These are phyloP conservation scores for Balaeniceps rex DNA, from an alignment of 2,113 vertebrate genomes.

Conservation along the genomic window DNA sequence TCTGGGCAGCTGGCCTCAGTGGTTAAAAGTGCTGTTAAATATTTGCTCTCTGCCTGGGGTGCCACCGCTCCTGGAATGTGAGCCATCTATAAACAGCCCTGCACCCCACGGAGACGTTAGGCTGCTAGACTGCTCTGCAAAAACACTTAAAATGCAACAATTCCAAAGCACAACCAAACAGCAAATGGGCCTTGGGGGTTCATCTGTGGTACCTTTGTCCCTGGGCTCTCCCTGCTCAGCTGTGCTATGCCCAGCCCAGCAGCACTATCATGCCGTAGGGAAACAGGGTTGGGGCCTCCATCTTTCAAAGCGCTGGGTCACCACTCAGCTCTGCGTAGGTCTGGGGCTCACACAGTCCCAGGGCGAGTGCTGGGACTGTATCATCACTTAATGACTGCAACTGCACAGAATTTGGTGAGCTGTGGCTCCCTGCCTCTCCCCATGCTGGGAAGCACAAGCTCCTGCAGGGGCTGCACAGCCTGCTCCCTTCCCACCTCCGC, in stretches of 20 bases:
- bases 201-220: not conserved
- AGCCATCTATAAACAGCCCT: not conserved
- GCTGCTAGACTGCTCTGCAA: not conserved
- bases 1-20: not conserved
- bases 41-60: slow-evolving; percentile 24
- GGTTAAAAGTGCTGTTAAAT: slow-evolving; percentile 31
- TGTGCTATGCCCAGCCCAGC: not conserved
- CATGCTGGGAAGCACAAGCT: not conserved
- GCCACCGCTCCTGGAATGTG: not conserved
- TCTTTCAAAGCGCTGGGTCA: not conserved
- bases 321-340: fast-evolving
- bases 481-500: not conserved
- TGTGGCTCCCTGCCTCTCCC: not conserved
- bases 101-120: not conserved
- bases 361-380: not conserved
- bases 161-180: not conserved
- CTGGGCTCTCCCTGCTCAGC: not conserved
- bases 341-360: not conserved
- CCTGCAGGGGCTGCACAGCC: not conserved
- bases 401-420: not conserved
- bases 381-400: not conserved
- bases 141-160: slow-evolving; percentile 18
- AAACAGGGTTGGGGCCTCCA: not conserved
- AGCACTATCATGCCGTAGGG: not conserved
- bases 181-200: not conserved